Percentiles rank a stretch among this genome's conserved stretches.
These are phyloP conservation scores for Pecten maximus DNA, from an alignment of 2,888 invertebrate species.

Conservation along the genomic window DNA sequence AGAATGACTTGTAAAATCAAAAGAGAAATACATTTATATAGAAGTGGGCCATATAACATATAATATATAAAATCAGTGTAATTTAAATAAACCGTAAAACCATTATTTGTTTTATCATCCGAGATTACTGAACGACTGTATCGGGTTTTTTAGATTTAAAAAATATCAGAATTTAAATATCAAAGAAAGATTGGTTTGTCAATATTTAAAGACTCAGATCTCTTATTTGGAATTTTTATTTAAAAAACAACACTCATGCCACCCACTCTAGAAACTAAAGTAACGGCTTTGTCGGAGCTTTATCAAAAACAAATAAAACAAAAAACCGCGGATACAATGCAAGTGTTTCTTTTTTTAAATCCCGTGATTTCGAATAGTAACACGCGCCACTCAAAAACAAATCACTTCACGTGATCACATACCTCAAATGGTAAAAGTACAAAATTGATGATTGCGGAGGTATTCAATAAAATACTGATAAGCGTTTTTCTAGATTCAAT, in stretches of 20 bases:
- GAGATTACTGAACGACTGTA: too few relatives aligned
- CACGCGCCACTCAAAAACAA: background rate
- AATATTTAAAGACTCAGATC: background rate
- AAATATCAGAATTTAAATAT: too few relatives aligned
- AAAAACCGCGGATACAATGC: background rate
- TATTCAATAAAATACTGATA: background rate
- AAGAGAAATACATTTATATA: background rate
- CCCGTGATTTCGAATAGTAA: background rate
- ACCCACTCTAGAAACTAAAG: background rate
- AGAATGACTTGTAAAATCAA: background rate
- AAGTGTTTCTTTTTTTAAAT: background rate
- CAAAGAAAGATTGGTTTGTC: background rate
- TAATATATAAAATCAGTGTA: too few relatives aligned
- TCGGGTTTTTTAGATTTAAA: too few relatives aligned
- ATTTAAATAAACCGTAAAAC: too few relatives aligned
- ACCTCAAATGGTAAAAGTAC: background rate
- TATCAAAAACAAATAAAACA: constrained; percentile 2
- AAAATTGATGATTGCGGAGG: background rate
- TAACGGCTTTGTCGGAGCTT: background rate
- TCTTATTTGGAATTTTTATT: background rate
- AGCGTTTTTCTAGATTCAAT: too few relatives aligned
- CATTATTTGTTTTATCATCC: too few relatives aligned
- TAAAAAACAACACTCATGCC: background rate
- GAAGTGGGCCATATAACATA: too few relatives aligned
- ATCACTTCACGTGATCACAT: background rate